Evolutionary conservation across 2,797 vertebrate genomes (phyloP), one percentile per base, ranked within the genome.

Genomic region (Phrynocephalus guinanensis): DNA sequence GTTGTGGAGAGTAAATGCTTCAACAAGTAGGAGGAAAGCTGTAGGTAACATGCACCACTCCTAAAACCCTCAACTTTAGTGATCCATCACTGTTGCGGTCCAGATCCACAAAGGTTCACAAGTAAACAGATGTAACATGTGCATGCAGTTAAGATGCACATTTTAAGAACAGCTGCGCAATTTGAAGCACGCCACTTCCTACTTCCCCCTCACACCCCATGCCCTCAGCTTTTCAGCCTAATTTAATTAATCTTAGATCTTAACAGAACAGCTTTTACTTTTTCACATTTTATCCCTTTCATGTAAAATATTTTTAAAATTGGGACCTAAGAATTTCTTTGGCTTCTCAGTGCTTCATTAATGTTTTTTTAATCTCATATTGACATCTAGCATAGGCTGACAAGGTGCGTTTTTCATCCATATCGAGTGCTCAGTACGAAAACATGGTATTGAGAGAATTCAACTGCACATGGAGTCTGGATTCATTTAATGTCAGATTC

Each of bases 331-430:
- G 15, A 63, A 78, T 18, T 70, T 78, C 28, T 70, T 77, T 60
- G 6, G 11, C 28, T 85, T 50, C 75, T 85, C 60, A 68, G 63
- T 52, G n/a, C 28, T 71, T 70, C 75, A 86, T 70, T 6, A 20
- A 80, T n/a, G 3, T 56, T n/a, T 48, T 68, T 44, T 67, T 44
- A 93, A 95, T 95, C 92, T 93, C 91, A 75, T 84, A 71, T 78
- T 92, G 93, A 93, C 89, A 94, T 91, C 95, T 96, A 89, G 38
- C 85, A 48, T 52, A 84, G 90, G 66, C 92, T 80, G 0, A 24
- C 86, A 90, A 84, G 83, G 33, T 56, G 93, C 93, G 89, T 95
- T 93, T 95, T 89, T 93, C 84, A 94, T 91, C 92, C 94, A 91
- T 83, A 91, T 83, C 80, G 81, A 87, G 89, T 91, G 78, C 89